Evolutionary conservation across 53 echinoderm and acorn worm species (phyloP).

Genomic region (Glandiceps talaboti): DNA sequence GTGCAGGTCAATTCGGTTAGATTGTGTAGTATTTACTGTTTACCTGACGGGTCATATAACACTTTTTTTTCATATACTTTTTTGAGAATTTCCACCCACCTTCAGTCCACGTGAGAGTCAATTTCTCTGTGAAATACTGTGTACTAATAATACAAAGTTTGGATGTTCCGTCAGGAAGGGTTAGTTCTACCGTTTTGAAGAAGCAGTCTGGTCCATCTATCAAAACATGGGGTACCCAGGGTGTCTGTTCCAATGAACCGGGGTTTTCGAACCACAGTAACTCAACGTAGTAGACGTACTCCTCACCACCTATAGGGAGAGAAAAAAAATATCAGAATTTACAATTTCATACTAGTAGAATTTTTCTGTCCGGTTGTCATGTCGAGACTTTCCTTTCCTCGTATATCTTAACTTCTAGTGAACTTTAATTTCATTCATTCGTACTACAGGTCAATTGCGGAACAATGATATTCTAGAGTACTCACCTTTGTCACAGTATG

Average conservation of each 20-base stretch:
- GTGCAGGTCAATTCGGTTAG: too few species aligned
- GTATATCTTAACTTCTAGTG: too few species aligned
- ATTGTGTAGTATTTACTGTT: too few species aligned
- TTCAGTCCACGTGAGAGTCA: slow-evolving; percentile 72
- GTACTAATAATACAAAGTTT: slow-evolving; percentile 50
- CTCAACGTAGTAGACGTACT: slow-evolving; percentile 32
- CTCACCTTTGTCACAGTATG: slow-evolving; percentile 46
- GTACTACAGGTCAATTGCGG: too few species aligned
- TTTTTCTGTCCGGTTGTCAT: too few species aligned
- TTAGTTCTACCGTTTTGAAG: slow-evolving; percentile 45
- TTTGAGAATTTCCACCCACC: slow-evolving; percentile 20
- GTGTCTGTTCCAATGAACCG: neutral
- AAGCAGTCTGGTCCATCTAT: slow-evolving; percentile 54
- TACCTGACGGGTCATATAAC: too few species aligned
- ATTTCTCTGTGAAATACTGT: slow-evolving; percentile 71
- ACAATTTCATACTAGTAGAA: too few species aligned
- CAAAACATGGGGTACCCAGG: slow-evolving; percentile 44
- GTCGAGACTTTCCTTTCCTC: too few species aligned
- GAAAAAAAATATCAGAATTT: neutral
- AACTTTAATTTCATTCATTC: too few species aligned
- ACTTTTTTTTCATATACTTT: too few species aligned
- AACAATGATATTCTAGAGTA: neutral
- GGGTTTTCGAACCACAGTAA: slow-evolving; percentile 5
- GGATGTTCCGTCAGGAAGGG: slow-evolving; percentile 12
- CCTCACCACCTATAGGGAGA: slow-evolving; percentile 1